Evolutionary conservation across 2,888 invertebrate species (phyloP).

Genomic region (Melanostoma mellinum): DNA sequence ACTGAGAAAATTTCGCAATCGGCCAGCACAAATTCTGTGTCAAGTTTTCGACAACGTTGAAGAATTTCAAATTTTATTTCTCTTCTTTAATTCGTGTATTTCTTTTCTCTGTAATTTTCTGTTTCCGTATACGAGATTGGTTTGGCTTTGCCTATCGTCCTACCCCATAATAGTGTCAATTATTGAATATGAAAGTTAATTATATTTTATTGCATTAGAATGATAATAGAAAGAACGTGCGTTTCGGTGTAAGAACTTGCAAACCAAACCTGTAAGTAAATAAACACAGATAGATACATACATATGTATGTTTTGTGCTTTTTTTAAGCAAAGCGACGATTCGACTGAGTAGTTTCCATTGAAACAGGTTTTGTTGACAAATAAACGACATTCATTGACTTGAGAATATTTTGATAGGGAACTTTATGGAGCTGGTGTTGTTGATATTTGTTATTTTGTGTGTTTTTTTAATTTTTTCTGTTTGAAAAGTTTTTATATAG

Average conservation of each 20-base stretch:
- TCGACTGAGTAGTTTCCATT: too few species aligned
- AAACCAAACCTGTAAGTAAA: too few species aligned
- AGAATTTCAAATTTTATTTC: conserved; percentile 26
- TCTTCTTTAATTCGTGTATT: conserved; percentile 6
- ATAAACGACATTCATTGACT: too few species aligned
- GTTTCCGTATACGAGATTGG: conserved; percentile 14
- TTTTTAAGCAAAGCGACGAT: too few species aligned
- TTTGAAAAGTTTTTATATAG: too few species aligned
- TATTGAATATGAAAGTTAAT: conserved; percentile 70
- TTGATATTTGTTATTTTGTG: too few species aligned
- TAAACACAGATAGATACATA: too few species aligned
- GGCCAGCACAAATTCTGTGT: conserved; percentile 61
- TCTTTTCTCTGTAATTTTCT: conserved; percentile 4
- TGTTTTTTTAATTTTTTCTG: too few species aligned
- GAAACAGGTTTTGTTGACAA: too few species aligned
- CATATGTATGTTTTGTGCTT: too few species aligned
- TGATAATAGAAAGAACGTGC: conserved; percentile 39
- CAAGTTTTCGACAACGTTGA: conserved; percentile 63
- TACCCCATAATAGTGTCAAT: conserved; percentile 54
- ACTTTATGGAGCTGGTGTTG: too few species aligned
- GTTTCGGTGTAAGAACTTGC: background rate
- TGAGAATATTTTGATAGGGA: too few species aligned
- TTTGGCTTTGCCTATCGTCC: conserved; percentile 4
- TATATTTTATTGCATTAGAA: conserved; percentile 66
- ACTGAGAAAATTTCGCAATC: conserved; percentile 58